Evolutionary conservation across 2,113 vertebrate species (phyloP).

Genomic region (Sialia sialis): DNA sequence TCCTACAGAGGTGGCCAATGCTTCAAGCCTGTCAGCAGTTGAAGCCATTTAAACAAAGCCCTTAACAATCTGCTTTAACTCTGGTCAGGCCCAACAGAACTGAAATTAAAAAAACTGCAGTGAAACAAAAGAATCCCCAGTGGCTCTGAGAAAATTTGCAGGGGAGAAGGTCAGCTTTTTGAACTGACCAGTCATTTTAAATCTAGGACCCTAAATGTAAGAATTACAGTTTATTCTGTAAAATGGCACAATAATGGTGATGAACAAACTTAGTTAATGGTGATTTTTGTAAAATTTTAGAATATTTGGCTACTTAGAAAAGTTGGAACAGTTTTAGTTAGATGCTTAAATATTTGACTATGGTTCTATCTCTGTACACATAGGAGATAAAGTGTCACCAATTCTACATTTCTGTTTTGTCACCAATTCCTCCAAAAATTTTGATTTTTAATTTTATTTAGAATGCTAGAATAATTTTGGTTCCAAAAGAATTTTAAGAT

Average conservation of each 20-base stretch:
- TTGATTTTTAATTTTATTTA: neutral
- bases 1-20: neutral
- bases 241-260: neutral
- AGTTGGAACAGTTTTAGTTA: neutral
- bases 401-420: neutral
- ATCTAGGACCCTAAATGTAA: neutral
- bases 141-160: accelerated
- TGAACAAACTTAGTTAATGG: neutral
- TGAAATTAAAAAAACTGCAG: neutral
- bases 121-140: neutral
- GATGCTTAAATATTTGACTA: neutral
- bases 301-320: neutral
- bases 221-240: neutral
- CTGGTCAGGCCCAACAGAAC: neutral
- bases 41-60: neutral
- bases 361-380: neutral
- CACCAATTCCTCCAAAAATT: neutral
- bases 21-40: neutral
- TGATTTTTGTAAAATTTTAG: neutral
- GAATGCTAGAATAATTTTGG: neutral
- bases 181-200: neutral
- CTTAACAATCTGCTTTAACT: neutral
- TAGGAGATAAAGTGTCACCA: neutral
- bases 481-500: neutral
- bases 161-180: neutral